Percentiles rank a stretch among this genome's conserved stretches.
These are phyloP conservation scores for Pogonomyrmex californicus DNA, from an alignment of 1,140 invertebrate species.

Conservation along the genomic window DNA sequence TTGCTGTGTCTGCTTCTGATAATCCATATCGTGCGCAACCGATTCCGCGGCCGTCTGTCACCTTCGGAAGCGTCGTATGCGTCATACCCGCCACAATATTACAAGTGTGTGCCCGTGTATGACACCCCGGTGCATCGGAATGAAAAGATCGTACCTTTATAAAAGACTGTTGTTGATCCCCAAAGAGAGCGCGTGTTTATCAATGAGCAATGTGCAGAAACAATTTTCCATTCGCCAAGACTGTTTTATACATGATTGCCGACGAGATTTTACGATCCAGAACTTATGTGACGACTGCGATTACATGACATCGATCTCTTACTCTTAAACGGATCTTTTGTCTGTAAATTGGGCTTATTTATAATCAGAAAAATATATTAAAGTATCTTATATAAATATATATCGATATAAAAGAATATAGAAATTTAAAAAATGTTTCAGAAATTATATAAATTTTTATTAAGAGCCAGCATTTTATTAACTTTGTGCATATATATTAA, in stretches of 20 bases:
- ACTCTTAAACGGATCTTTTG: conserved; percentile 42
- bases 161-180: conserved; percentile 68
- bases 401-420: not conserved
- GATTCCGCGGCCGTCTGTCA: conserved; percentile 81
- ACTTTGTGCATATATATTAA: not conserved
- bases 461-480: not conserved
- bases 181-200: conserved; percentile 8
- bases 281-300: not conserved
- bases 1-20: conserved; percentile 80
- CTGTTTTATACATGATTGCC: conserved; percentile 44
- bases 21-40: conserved; percentile 80
- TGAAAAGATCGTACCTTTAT: conserved; percentile 83
- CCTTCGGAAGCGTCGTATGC: conserved; percentile 78
- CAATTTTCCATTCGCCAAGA: not conserved
- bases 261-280: not conserved
- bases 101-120: conserved; percentile 84
- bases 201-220: not conserved
- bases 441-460: not conserved
- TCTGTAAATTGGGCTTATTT: conserved; percentile 13
- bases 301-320: not conserved
- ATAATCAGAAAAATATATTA: not conserved
- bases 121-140: conserved; percentile 81
- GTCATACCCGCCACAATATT: conserved; percentile 83
- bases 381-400: not conserved
- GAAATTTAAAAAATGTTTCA: not conserved